phyloP scores from a whole-genome alignment of 2,113 vertebrate species.

The Pachyramphus minor region DNA sequence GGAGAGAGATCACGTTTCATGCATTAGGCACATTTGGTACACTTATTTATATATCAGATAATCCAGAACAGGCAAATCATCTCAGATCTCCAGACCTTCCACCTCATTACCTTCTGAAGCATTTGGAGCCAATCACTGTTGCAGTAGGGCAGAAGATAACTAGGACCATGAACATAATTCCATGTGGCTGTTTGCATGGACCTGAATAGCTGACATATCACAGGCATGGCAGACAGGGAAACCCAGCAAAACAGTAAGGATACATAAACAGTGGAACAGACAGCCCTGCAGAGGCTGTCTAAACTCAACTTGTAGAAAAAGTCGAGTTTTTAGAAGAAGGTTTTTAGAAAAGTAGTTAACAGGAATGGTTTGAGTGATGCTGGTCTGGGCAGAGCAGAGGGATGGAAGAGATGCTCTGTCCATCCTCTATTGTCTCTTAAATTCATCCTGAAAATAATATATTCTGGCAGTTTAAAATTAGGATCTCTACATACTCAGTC shows the following conservation, averaged over 20 bases:
- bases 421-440: neutral
- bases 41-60: neutral
- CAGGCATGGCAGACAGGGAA: neutral
- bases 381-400: neutral
- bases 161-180: neutral
- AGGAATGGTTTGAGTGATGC: neutral
- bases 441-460: neutral
- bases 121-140: neutral
- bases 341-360: neutral
- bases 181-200: neutral
- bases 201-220: neutral
- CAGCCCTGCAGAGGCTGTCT: fast-evolving
- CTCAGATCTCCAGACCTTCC: neutral
- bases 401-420: neutral
- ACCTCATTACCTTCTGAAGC: neutral
- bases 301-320: too few species aligned
- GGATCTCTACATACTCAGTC: neutral
- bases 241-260: neutral
- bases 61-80: neutral
- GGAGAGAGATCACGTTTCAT: neutral
- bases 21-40: neutral
- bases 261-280: neutral
- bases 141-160: neutral
- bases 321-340: too few species aligned
- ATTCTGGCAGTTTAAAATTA: neutral